Conservation (phyloP, 2,113 vertebrate genomes). For the Girardinichthys multiradiatus region DNA sequence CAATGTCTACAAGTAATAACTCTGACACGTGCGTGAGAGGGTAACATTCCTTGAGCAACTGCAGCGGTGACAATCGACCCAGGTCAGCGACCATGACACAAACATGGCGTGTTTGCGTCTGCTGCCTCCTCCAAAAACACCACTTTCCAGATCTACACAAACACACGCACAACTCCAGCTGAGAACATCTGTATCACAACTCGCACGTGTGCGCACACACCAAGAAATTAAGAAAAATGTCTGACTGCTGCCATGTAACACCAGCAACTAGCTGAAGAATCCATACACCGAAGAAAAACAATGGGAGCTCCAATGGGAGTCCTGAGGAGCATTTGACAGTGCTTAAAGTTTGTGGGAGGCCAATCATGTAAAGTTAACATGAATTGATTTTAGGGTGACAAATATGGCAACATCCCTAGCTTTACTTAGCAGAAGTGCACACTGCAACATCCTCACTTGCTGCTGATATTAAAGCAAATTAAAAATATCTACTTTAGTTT, state of each 20-base stretch:
- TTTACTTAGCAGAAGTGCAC: not conserved
- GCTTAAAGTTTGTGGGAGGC: slow-evolving; percentile 22
- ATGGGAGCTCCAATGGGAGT: slow-evolving; percentile 24
- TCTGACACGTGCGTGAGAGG: slow-evolving; percentile 25
- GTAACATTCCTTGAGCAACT: slow-evolving; percentile 69
- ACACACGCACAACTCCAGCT: slow-evolving; percentile 54
- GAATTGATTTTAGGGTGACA: slow-evolving; percentile 2
- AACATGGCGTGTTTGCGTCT: slow-evolving; percentile 59
- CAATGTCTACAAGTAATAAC: not conserved
- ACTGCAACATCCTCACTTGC: not conserved
- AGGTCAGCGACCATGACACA: slow-evolving; percentile 68
- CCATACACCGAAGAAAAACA: slow-evolving; percentile 9
- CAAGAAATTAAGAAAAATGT: slow-evolving; percentile 33
- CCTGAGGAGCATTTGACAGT: slow-evolving; percentile 15
- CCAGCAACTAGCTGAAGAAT: slow-evolving; percentile 55
- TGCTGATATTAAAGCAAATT: too few relatives aligned
- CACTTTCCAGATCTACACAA: slow-evolving; percentile 41
- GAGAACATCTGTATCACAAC: slow-evolving; percentile 79
- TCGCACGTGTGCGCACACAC: not conserved
- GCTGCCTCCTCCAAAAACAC: slow-evolving; percentile 49
- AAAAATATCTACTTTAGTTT: too few relatives aligned
- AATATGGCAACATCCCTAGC: not conserved
- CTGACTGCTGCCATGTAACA: slow-evolving; percentile 72
- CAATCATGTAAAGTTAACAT: slow-evolving; percentile 7
- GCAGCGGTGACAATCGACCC: slow-evolving; percentile 64